A percentile compares a stretch with the other conserved stretches of the same genome.
Conservation (phyloP, 2,888 invertebrate species). For the Chrysina gloriosa region DNA sequence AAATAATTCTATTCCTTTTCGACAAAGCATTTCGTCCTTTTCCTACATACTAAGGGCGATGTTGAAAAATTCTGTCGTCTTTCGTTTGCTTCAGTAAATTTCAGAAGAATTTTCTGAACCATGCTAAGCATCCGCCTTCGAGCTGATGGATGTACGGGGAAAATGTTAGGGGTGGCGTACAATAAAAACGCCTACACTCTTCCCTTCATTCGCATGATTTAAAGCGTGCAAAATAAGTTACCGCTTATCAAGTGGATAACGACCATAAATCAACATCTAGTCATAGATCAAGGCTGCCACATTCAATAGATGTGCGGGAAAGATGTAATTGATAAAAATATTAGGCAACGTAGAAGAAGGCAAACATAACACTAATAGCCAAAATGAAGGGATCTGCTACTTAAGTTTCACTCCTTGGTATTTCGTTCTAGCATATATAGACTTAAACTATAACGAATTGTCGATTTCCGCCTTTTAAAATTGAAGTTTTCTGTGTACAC, state of each 20-base stretch:
- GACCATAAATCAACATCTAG: conserved; percentile 15
- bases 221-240: conserved; percentile 21
- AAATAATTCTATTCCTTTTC: conserved; percentile 1
- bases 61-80: conserved; percentile 7
- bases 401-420: too few relatives aligned
- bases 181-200: conserved; percentile 25
- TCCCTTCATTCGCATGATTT: conserved; percentile 24
- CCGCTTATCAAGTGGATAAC: conserved; percentile 17
- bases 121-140: neutral
- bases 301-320: conserved; percentile 1
- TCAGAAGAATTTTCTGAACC: conserved; percentile 15
- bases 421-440: too few relatives aligned
- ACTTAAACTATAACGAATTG: too few relatives aligned
- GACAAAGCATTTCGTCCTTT: conserved; percentile 1
- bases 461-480: too few relatives aligned
- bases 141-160: neutral
- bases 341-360: too few relatives aligned
- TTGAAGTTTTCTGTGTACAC: too few relatives aligned
- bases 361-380: too few relatives aligned
- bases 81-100: conserved; percentile 15
- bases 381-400: too few relatives aligned
- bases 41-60: neutral
- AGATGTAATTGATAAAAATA: neutral
- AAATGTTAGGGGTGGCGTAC: neutral
- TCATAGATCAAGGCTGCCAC: conserved; percentile 12